phyloP scores from a whole-genome alignment of 2,113 vertebrate species.

The Alosa alosa region DNA sequence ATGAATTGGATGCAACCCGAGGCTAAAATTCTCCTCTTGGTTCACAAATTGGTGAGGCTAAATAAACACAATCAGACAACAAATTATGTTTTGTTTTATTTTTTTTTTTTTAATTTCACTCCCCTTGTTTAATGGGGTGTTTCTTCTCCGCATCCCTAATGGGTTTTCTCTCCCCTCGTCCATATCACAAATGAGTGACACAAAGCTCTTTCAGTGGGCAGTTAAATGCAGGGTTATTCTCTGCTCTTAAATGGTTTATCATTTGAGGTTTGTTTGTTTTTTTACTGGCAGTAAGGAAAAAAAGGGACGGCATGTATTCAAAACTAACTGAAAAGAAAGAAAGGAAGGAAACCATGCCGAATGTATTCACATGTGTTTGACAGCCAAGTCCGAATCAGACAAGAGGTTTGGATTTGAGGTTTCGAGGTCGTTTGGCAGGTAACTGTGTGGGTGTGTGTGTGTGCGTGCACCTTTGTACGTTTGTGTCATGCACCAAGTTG shows the following conservation, averaged over 20 bases:
- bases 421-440: neutral
- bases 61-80: conserved; percentile 10
- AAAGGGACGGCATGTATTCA: too few species aligned
- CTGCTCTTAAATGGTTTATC: too few species aligned
- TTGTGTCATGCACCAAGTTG: neutral
- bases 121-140: too few species aligned
- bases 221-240: too few species aligned
- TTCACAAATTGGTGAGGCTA: neutral
- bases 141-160: neutral
- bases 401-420: neutral
- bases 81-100: conserved; percentile 15
- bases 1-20: conserved; percentile 20
- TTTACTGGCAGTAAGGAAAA: too few species aligned
- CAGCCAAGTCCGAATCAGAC: too few species aligned
- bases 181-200: too few species aligned
- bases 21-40: conserved; percentile 22
- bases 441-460: neutral
- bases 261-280: too few species aligned
- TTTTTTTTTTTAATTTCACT: neutral
- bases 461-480: neutral
- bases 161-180: neutral
- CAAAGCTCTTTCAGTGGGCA: too few species aligned
- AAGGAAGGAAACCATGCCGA: too few species aligned
- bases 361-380: too few species aligned
- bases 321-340: too few species aligned